Conservation (phyloP, 2,797 vertebrate species). For the Paratrypauchen microcephalus region DNA sequence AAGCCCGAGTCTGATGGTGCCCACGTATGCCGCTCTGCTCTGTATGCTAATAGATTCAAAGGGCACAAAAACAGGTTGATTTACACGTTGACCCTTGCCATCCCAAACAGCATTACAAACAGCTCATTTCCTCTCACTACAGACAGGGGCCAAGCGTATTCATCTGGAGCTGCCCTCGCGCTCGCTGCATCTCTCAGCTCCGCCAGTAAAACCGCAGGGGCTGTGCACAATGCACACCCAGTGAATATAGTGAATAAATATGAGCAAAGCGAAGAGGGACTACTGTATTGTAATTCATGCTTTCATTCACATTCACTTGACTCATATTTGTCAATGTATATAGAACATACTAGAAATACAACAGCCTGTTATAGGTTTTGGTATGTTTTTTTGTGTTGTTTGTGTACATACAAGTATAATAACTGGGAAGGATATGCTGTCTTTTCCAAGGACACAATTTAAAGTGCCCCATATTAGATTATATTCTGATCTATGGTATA, state of each 20-base stretch:
- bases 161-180: constrained; percentile 49
- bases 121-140: constrained; percentile 40
- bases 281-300: constrained; percentile 60
- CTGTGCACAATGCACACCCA: constrained; percentile 55
- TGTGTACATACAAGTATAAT: no score
- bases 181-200: constrained; percentile 50
- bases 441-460: no score
- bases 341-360: no score
- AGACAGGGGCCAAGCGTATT: constrained; percentile 61
- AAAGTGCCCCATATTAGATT: no score
- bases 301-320: constrained; percentile 73
- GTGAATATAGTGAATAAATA: constrained; percentile 76
- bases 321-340: neutral
- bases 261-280: constrained; percentile 3
- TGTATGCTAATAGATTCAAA: constrained; percentile 54
- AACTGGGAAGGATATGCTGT: no score
- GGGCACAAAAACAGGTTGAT: constrained; percentile 48
- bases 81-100: constrained; percentile 65
- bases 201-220: constrained; percentile 62
- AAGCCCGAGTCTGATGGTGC: constrained; percentile 28
- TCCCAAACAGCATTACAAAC: constrained; percentile 58
- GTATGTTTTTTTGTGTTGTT: no score
- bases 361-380: no score
- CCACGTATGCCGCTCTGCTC: constrained; percentile 33
- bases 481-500: no score